These are phyloP conservation scores for Leucopsar rothschildi DNA, from an alignment of 2,113 vertebrate species.

Conservation along the genomic window DNA sequence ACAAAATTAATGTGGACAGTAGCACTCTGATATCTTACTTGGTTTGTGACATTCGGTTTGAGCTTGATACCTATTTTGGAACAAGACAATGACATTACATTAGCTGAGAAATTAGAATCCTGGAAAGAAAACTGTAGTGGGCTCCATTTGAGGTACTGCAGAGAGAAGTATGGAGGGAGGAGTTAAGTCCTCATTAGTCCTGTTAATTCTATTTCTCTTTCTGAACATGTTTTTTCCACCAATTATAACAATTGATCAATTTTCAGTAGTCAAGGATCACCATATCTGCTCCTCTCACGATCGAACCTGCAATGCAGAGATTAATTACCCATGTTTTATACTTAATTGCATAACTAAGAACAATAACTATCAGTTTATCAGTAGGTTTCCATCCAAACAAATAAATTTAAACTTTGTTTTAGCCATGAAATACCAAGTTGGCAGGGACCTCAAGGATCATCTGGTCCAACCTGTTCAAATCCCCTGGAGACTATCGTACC, in stretches of 20 bases:
- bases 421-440: not conserved
- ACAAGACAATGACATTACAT: not conserved
- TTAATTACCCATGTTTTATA: not conserved
- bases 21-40: not conserved
- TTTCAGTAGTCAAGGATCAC: not conserved
- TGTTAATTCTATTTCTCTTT: not conserved
- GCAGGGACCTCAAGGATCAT: not conserved
- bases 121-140: not conserved
- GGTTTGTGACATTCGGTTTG: not conserved
- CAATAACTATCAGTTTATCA: not conserved
- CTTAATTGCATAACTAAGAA: not conserved
- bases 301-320: not conserved
- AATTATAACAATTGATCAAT: accelerated
- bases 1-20: not conserved
- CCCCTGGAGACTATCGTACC: not conserved
- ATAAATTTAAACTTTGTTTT: not conserved
- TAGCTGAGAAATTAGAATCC: not conserved
- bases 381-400: not conserved
- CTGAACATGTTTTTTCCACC: not conserved
- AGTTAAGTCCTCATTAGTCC: not conserved
- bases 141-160: not conserved
- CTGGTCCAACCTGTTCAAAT: not conserved
- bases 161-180: not conserved
- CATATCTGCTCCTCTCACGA: not conserved
- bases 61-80: not conserved